Base-by-base conservation (phyloP, 2,888 invertebrate genomes). In the Catocala nupta region DNA sequence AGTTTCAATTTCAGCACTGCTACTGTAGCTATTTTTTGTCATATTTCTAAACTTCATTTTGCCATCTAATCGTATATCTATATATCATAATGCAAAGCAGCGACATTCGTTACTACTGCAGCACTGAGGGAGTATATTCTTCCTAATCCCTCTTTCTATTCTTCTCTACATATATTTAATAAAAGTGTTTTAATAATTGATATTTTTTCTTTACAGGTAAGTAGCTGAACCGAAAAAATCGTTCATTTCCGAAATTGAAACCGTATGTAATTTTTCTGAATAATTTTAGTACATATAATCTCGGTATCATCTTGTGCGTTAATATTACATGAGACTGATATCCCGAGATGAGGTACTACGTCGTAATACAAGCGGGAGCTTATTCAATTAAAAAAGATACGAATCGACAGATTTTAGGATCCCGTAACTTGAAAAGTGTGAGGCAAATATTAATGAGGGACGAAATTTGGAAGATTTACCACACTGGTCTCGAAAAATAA, bases 171-270 rank as follows among this genome's bases (percentile, higher is more conserved):
- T 50, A 12, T 25, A 9, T 49, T 33, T 47, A 36, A 39, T 42
- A 44, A 45, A 58, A 1, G 13, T 34, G 51, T 56, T 49, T 33
- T 43, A 55, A 25, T 55, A 44, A 25, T 67, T 7, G 62, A 53
- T 67, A n/a, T 63, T 58, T 70, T 73, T 77, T 80, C 68, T 81
- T 90, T 87, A 13, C 88, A 91, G 91, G 91, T 91, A 91, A 91
- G 91, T 91, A 77, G 71, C 75, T 52, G 79, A 68, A 65, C 59
- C 36, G 64, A 68, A 66, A 49, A 49, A 50, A 67, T 65, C 59
- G 61, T 68, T 63, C 66, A 65, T 71, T 64, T 54, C 36, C 59
- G 48, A 68, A 63, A 71, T 70, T 68, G 65, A 62, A 71, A 61
- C 59, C 73, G 82, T 80, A 82, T 75, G 81, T 80, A 73, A 70